Evolutionary conservation across 2,113 vertebrate genomes (phyloP).

Genomic region (Dendrocopos noguchii): DNA sequence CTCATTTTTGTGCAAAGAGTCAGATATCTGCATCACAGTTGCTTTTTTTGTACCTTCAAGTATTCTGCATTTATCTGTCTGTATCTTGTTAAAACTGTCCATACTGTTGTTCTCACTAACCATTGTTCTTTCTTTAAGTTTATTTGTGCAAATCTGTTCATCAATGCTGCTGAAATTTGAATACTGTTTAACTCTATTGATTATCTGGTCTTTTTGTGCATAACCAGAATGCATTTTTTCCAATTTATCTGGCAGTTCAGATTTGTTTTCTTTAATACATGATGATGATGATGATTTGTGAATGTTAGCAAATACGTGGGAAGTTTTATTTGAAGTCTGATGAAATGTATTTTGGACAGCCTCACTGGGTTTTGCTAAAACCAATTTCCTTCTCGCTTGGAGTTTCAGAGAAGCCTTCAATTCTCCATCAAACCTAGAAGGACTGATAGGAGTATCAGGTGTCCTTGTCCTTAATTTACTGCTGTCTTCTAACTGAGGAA

Average conservation of each 20-base stretch:
- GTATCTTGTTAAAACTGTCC: conserved; percentile 72
- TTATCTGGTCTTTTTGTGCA: conserved; percentile 76
- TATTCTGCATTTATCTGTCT: conserved; percentile 78
- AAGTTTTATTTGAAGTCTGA: conserved; percentile 69
- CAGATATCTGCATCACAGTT: conserved; percentile 70
- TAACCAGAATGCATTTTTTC: conserved; percentile 59
- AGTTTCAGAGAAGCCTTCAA: conserved; percentile 79
- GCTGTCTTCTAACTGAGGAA: conserved; percentile 70
- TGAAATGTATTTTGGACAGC: conserved; percentile 84
- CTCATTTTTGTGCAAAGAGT: conserved; percentile 80
- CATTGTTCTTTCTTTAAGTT: conserved; percentile 69
- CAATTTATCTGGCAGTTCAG: conserved; percentile 56
- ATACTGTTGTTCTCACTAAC: conserved; percentile 46
- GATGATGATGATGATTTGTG: conserved; percentile 66
- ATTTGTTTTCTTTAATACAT: conserved; percentile 69
- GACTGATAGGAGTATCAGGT: conserved; percentile 79
- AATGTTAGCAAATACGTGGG: conserved; percentile 61
- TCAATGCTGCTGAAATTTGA: conserved; percentile 64
- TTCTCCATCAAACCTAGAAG: conserved; percentile 74
- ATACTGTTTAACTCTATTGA: conserved; percentile 66
- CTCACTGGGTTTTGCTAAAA: conserved; percentile 79
- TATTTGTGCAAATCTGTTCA: conserved; percentile 81
- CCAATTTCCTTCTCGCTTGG: conserved; percentile 85
- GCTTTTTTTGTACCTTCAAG: conserved; percentile 81
- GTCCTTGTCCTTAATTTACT: conserved; percentile 68